These are phyloP conservation scores for Synodontis membranacea DNA, from an alignment of 2,113 vertebrate species.

Conservation along the genomic window DNA sequence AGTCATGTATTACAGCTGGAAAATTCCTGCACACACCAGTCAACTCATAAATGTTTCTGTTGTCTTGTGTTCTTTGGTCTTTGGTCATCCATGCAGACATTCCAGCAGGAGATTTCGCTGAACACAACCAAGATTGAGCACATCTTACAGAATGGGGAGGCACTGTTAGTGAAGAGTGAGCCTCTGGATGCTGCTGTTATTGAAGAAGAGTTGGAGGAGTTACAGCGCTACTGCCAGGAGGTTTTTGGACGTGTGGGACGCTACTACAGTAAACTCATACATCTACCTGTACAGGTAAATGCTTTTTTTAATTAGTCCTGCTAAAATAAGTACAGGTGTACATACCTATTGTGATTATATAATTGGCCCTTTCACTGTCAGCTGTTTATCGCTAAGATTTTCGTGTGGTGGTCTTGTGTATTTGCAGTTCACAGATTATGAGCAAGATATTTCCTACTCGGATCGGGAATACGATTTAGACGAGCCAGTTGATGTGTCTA, in stretches of 20 bases:
- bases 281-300: conserved; percentile 78
- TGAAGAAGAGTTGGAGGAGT: conserved; percentile 93
- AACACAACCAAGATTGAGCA: conserved; percentile 88
- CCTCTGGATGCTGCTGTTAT: conserved; percentile 93
- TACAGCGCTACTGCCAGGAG: conserved; percentile 91
- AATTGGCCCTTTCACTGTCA: neutral
- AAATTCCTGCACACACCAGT: no score
- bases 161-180: conserved; percentile 92
- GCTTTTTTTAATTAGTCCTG: neutral
- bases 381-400: neutral
- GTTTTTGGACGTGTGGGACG: conserved; percentile 94
- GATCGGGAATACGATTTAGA: conserved; percentile 92
- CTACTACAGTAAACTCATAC: conserved; percentile 92
- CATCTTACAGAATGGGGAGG: conserved; percentile 87
- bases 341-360: neutral
- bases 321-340: neutral
- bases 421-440: conserved; percentile 86
- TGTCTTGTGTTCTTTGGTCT: neutral
- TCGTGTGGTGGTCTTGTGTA: neutral
- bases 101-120: conserved; percentile 93
- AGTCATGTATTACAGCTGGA: no score
- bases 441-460: conserved; percentile 82
- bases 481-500: conserved; percentile 82
- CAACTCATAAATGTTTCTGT: neutral
- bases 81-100: conserved; percentile 70